A percentile compares a stretch with the other conserved stretches of the same genome.
phyloP scores from a whole-genome alignment of 1,140 invertebrate species.

The Chrysoperla carnea region DNA sequence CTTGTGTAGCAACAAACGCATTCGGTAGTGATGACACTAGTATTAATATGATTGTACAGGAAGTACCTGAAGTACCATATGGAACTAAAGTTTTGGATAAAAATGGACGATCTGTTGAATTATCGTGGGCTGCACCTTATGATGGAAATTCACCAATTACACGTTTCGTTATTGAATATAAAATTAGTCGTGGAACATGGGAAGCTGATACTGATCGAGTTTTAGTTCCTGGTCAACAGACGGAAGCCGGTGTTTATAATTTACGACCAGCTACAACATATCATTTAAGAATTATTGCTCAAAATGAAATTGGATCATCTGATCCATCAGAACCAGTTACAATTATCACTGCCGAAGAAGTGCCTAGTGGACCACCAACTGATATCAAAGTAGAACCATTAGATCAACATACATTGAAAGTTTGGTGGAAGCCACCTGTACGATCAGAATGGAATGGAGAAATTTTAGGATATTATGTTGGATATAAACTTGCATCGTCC shows the following conservation, averaged over 20 bases:
- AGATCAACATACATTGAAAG: slow-evolving; percentile 82
- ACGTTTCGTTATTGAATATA: slow-evolving; percentile 74
- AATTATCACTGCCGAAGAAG: slow-evolving; percentile 89
- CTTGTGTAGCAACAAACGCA: slow-evolving; percentile 85
- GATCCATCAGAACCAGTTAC: slow-evolving; percentile 83
- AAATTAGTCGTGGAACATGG: slow-evolving; percentile 72
- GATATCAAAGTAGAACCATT: slow-evolving; percentile 73
- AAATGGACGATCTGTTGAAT: slow-evolving; percentile 72
- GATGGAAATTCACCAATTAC: slow-evolving; percentile 90
- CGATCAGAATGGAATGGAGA: slow-evolving; percentile 85
- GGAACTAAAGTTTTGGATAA: slow-evolving; percentile 82
- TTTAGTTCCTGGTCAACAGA: slow-evolving; percentile 67
- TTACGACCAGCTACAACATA: slow-evolving; percentile 83
- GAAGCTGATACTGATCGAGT: slow-evolving; percentile 71
- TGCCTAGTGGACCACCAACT: slow-evolving; percentile 66
- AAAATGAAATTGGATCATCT: slow-evolving; percentile 85
- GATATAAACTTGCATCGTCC: slow-evolving; percentile 71
- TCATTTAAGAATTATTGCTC: slow-evolving; percentile 79
- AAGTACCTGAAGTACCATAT: slow-evolving; percentile 84
- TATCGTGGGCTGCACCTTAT: slow-evolving; percentile 86
- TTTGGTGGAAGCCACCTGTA: slow-evolving; percentile 85
- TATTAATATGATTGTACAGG: slow-evolving; percentile 91
- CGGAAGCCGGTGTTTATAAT: slow-evolving; percentile 73
- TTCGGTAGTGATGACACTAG: slow-evolving; percentile 91
- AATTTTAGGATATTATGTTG: slow-evolving; percentile 78